These are phyloP conservation scores for Chionodraco myersi DNA, from an alignment of 2,113 vertebrate species.

Conservation along the genomic window DNA sequence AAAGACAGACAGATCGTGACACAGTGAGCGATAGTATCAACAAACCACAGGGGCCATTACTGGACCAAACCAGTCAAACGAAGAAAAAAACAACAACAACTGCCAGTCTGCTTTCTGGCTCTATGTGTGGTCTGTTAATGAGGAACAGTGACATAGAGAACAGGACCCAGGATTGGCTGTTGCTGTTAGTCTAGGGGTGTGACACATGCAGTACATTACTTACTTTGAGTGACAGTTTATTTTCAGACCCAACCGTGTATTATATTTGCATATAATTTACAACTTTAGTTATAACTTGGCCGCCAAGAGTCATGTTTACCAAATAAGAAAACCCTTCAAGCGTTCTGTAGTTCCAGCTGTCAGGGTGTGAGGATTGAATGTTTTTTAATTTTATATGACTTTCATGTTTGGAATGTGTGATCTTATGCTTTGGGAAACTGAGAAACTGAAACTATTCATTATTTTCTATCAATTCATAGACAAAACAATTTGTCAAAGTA, in stretches of 20 bases:
- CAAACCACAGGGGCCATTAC: constrained; percentile 76
- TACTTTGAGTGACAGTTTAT: background rate
- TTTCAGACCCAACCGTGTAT: background rate
- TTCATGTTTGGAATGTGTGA: no score
- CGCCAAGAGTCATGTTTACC: background rate
- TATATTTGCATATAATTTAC: background rate
- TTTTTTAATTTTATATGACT: no score
- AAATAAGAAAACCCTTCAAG: background rate
- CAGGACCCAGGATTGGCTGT: background rate
- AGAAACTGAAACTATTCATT: no score
- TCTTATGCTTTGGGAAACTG: no score
- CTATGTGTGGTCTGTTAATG: constrained; percentile 78
- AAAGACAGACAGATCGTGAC: no score
- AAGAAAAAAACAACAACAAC: constrained; percentile 41
- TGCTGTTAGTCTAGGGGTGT: constrained; percentile 21
- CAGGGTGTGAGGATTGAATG: no score
- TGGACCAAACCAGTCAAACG: constrained; percentile 39
- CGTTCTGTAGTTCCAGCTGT: background rate
- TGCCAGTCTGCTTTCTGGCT: constrained; percentile 42
- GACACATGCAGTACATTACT: background rate
- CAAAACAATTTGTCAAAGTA: no score
- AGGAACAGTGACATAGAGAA: constrained; percentile 15
- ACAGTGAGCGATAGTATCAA: constrained; percentile 73
- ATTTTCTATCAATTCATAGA: no score
- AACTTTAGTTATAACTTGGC: background rate